phyloP scores from a whole-genome alignment of 2,888 invertebrate genomes.

The Lasioglossum pauxillum region DNA sequence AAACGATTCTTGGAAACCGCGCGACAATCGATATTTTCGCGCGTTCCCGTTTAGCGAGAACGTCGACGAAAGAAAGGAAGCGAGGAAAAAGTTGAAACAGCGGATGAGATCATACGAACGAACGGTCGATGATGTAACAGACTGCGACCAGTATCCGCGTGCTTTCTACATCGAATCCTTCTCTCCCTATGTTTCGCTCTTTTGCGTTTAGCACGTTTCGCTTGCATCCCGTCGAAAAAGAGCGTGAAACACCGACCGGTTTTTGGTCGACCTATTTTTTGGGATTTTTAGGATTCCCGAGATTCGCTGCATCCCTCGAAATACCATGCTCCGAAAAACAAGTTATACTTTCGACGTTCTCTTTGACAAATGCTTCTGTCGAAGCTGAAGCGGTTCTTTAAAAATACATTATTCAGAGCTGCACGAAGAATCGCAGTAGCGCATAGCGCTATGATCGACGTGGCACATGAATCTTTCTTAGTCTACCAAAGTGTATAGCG shows the following conservation, averaged over 20 bases:
- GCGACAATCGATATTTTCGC: not conserved
- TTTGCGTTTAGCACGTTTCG: not conserved
- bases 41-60: not conserved
- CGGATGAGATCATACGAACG: conserved; percentile 61
- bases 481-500: no score
- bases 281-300: not conserved
- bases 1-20: not conserved
- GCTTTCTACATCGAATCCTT: conserved; percentile 23
- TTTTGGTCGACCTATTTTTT: not conserved
- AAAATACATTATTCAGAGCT: not conserved
- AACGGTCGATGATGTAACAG: conserved; percentile 66
- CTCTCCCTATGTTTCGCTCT: conserved; percentile 1
- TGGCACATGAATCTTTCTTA: no score
- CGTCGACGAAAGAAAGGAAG: not conserved
- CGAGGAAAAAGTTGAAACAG: conserved; percentile 32
- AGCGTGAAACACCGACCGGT: not conserved
- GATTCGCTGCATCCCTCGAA: not conserved
- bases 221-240: not conserved
- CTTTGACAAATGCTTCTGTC: not conserved
- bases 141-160: conserved; percentile 19
- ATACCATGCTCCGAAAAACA: not conserved
- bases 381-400: not conserved
- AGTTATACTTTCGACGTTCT: not conserved
- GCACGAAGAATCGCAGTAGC: not conserved
- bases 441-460: no score